phyloP scores from a whole-genome alignment of 2,888 invertebrate species.

The Dinocampus coccinellae region DNA sequence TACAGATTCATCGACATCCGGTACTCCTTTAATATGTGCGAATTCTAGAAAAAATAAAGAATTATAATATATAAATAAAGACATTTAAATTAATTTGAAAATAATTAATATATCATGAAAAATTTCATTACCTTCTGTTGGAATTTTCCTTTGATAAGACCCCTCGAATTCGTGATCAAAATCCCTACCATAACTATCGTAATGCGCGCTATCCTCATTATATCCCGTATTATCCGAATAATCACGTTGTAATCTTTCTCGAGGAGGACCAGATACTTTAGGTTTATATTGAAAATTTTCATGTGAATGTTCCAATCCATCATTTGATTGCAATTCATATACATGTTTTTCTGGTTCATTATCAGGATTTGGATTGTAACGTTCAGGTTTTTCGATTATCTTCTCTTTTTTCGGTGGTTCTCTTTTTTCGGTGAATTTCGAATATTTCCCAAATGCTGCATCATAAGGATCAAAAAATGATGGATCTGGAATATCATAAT shows the following conservation, averaged over 20 bases:
- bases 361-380: constrained; percentile 28
- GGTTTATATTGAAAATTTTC: constrained; percentile 49
- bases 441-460: constrained; percentile 56
- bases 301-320: constrained; percentile 17
- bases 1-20: constrained; percentile 48
- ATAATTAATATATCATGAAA: neutral
- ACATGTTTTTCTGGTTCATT: constrained; percentile 33
- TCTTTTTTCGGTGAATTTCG: constrained; percentile 41
- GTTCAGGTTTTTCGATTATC: constrained; percentile 14
- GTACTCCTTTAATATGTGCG: constrained; percentile 49
- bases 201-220: constrained; percentile 31
- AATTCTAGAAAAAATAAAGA: constrained; percentile 48
- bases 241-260: constrained; percentile 45
- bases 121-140: constrained; percentile 50
- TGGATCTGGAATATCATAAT: constrained; percentile 39
- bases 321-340: constrained; percentile 30
- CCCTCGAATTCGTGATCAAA: constrained; percentile 56
- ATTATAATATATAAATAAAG: too few relatives aligned
- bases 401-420: constrained; percentile 9
- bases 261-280: constrained; percentile 48
- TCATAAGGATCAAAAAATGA: constrained; percentile 52
- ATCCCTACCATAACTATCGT: constrained; percentile 48
- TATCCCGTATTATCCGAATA: constrained; percentile 45
- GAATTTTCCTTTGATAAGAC: constrained; percentile 49
- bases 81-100: too few relatives aligned